phyloP scores from a whole-genome alignment of 2,797 vertebrate species.

The Notoglanidium macrostoma region DNA sequence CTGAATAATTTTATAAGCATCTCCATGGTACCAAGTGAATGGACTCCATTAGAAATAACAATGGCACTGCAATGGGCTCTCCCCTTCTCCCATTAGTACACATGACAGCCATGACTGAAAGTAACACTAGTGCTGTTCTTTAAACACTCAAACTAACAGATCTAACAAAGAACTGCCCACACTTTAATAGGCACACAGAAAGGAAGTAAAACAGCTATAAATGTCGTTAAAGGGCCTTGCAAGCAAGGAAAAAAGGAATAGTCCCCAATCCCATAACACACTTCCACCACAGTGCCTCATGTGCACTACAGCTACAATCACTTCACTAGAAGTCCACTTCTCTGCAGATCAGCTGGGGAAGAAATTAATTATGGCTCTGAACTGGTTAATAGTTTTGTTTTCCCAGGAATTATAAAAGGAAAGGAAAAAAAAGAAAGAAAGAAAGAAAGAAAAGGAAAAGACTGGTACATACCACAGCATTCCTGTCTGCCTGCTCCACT shows the following conservation, averaged over 20 bases:
- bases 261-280: conserved; percentile 17
- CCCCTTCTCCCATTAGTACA: background rate
- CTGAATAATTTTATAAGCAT: background rate
- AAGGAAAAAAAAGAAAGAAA: background rate
- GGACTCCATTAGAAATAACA: conserved; percentile 27
- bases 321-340: conserved; percentile 59
- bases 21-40: background rate
- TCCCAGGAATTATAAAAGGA: background rate
- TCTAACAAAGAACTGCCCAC: conserved; percentile 11
- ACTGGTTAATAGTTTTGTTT: background rate
- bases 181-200: conserved; percentile 14
- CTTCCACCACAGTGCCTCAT: conserved; percentile 37
- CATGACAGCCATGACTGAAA: conserved; percentile 43
- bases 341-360: conserved; percentile 7
- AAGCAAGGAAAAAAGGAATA: background rate
- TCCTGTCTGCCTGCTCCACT: conserved; percentile 61
- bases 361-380: background rate
- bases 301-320: conserved; percentile 40
- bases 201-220: conserved; percentile 18
- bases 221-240: conserved; percentile 14
- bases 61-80: background rate
- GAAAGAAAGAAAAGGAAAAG: background rate
- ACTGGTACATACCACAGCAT: conserved; percentile 76
- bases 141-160: background rate
- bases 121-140: conserved; percentile 13